These are phyloP conservation scores for Papilio machaon DNA, from an alignment of 1,140 invertebrate genomes.

Conservation along the genomic window DNA sequence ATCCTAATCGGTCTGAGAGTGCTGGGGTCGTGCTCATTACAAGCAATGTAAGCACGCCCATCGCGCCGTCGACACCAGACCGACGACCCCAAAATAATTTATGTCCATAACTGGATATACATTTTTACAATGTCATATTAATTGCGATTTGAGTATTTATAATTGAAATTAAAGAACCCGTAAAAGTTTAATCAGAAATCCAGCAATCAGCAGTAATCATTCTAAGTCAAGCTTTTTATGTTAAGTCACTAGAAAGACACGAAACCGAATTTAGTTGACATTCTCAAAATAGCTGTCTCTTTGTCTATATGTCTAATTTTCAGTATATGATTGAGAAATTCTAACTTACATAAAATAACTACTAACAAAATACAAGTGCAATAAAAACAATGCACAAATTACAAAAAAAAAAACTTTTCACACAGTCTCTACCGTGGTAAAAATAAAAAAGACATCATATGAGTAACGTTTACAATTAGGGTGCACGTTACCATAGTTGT, in stretches of 20 bases:
- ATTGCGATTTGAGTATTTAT: neutral
- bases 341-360: too few species aligned
- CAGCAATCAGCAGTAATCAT: too few species aligned
- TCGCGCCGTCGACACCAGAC: constrained; percentile 48
- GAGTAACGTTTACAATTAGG: neutral
- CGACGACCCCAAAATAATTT: constrained; percentile 42
- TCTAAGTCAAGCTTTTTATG: too few species aligned
- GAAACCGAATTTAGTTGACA: too few species aligned
- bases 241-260: too few species aligned
- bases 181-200: neutral
- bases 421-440: neutral
- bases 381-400: too few species aligned
- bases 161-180: neutral
- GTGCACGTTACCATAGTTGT: constrained; percentile 22
- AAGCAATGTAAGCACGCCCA: constrained; percentile 47
- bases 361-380: too few species aligned
- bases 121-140: constrained; percentile 28
- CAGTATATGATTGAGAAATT: too few species aligned
- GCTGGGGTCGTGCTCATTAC: constrained; percentile 39
- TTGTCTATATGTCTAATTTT: too few species aligned
- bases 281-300: too few species aligned
- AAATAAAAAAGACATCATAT: constrained; percentile 14
- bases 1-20: constrained; percentile 11
- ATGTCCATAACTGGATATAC: neutral
- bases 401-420: too few species aligned